Evolutionary conservation across 2,888 invertebrate genomes (phyloP), one percentile per base, ranked within the genome.

Genomic region (Creontiades dilutus): DNA sequence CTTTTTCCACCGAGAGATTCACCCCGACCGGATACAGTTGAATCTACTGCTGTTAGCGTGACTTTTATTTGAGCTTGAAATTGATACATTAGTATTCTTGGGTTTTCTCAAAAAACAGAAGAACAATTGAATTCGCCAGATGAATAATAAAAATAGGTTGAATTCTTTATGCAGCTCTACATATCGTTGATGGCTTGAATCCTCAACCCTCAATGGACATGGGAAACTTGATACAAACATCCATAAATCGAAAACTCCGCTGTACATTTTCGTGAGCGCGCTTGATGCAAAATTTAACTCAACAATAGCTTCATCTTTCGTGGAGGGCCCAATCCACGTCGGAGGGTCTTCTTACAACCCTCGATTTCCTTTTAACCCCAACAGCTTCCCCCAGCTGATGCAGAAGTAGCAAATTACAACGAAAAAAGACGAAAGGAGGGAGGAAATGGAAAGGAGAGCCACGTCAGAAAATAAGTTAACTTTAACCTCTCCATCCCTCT

Each of bases 381-480:
- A 19, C 68, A 19, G 68, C 68, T 23, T 12, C 23, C 23, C 68
- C 11, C 68, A 68, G 68, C 68, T 68, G 68, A 68, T 68, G 68
- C 68, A 68, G 68, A 68, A 68, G 68, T 68, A 68, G 68, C 68
- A 68, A 68, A 68, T 68, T 68, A 68, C 68, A 27, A 68, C 68
- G 68, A 13, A 27, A 68, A 68, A 68, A 68, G 23, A 23, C 14
- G 57, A 57, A 23, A 23, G 68, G 19, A 68, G 19, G 61, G 68
- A 23, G 68, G 27, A 68, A 68, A 68, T 68, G 68, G 19, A 82
- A 82, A 82, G 47, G 52, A 82, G 82, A 82, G 82, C 52, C 52
- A 82, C 82, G 82, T 82, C 82, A 52, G 82, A 85, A 85, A 85
- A 85, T 85, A 85, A 85, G 85, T 85, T 85, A 85, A 85, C 57